phyloP scores from a whole-genome alignment of 2,113 vertebrate genomes.

The Ploceus nigricollis region DNA sequence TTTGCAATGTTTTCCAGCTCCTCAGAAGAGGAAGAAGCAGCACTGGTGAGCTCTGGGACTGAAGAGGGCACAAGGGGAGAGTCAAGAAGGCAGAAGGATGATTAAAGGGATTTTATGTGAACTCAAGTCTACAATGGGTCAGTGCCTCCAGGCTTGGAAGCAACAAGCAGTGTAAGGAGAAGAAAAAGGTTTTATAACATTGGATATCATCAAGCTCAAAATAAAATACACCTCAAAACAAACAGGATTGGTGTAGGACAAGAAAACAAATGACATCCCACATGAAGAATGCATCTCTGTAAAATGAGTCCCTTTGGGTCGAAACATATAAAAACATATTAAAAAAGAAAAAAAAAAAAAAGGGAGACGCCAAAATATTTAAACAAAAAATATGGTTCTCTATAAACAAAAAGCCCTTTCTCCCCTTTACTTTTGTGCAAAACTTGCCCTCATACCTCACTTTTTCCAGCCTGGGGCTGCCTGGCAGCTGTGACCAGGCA shows the following conservation, averaged over 20 bases:
- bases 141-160: background rate
- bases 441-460: background rate
- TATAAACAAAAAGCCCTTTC: background rate
- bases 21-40: background rate
- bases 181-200: background rate
- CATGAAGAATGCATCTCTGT: background rate
- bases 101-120: background rate
- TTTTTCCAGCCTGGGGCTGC: background rate
- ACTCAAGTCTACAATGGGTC: background rate
- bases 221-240: background rate
- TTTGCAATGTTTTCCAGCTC: background rate
- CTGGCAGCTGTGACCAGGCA: background rate
- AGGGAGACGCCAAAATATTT: rapidly evolving
- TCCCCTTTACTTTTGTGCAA: background rate
- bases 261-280: background rate
- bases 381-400: background rate
- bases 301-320: background rate
- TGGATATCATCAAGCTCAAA: background rate
- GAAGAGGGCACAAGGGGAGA: background rate
- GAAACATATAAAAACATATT: background rate
- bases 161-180: background rate
- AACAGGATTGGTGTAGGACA: background rate
- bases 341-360: background rate
- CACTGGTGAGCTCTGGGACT: background rate
- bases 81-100: background rate